These are phyloP conservation scores for Amblyopsis rosae DNA, from an alignment of 2,113 vertebrate genomes.

Conservation along the genomic window DNA sequence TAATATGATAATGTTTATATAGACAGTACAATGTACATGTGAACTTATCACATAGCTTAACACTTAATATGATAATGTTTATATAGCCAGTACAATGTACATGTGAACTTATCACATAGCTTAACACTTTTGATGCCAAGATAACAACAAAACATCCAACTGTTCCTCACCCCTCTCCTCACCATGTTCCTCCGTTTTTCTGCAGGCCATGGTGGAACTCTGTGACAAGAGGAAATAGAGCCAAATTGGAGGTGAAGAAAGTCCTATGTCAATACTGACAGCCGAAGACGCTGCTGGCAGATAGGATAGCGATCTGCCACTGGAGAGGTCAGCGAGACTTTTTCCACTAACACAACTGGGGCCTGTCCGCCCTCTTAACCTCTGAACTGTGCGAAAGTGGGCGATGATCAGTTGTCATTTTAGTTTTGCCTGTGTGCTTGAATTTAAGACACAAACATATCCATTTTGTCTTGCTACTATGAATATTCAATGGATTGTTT, in stretches of 20 bases:
- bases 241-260: conserved; percentile 31
- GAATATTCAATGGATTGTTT: not conserved
- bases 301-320: conserved; percentile 48
- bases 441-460: not conserved
- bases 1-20: too few species aligned
- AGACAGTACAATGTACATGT: too few species aligned
- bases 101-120: not conserved
- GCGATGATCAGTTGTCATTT: not conserved
- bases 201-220: conserved; percentile 22
- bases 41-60: too few species aligned
- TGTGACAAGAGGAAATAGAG: conserved; percentile 26
- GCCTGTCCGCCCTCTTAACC: conserved; percentile 37
- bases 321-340: conserved; percentile 33
- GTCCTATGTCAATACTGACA: conserved; percentile 7
- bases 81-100: too few species aligned
- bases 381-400: conserved; percentile 12
- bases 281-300: conserved; percentile 28
- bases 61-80: too few species aligned
- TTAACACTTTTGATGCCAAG: not conserved
- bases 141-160: conserved; percentile 11
- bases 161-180: not conserved
- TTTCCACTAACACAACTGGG: conserved; percentile 30
- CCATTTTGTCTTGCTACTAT: not conserved
- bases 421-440: not conserved
- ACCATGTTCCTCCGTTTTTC: not conserved